Conservation (phyloP, 1,140 invertebrate genomes). For the Wiebesia pumilae region DNA sequence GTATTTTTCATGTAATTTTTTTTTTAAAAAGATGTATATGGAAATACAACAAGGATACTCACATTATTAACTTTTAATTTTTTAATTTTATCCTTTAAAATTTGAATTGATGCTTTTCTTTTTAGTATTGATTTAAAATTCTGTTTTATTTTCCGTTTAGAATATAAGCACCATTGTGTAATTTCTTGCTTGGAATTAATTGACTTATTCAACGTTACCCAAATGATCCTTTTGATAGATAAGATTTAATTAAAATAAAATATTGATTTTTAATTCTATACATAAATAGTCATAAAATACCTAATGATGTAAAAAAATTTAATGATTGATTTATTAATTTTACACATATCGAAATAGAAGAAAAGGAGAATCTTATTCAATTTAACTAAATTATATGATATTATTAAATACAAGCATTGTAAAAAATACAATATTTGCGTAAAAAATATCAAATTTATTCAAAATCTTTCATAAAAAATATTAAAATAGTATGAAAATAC, state of each 20-base stretch:
- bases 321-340: too few relatives aligned
- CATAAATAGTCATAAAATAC: background rate
- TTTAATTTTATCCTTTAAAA: conserved; percentile 53
- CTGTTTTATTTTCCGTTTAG: conserved; percentile 38
- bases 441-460: background rate
- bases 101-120: conserved; percentile 42
- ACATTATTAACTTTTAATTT: conserved; percentile 52
- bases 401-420: too few relatives aligned
- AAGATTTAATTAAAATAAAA: conserved; percentile 15
- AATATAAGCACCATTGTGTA: conserved; percentile 57
- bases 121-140: conserved; percentile 29
- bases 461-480: too few relatives aligned
- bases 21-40: background rate
- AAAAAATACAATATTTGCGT: background rate
- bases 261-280: background rate
- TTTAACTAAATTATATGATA: too few relatives aligned
- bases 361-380: too few relatives aligned
- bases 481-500: too few relatives aligned
- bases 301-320: background rate
- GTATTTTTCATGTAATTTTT: too few relatives aligned
- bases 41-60: conserved; percentile 32
- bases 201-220: background rate
- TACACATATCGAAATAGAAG: too few relatives aligned
- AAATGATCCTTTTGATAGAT: conserved; percentile 32
- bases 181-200: conserved; percentile 55